Percentiles rank a stretch among this genome's conserved stretches.
Conservation (phyloP, 2,797 vertebrate species). For the Acestrorhynchus altus region DNA sequence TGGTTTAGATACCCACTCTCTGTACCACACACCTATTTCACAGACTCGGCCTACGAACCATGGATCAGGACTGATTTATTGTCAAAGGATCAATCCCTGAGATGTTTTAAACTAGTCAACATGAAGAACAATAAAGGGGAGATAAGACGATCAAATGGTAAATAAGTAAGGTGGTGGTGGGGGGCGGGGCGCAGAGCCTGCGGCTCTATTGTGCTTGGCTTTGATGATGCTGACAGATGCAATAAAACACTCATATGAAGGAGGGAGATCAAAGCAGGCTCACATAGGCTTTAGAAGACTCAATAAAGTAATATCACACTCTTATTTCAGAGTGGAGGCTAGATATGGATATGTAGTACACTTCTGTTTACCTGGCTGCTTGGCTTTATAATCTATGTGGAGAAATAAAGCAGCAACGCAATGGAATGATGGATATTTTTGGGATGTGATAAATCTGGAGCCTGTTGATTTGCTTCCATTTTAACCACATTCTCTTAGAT, state of each 20-base stretch:
- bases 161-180: slow-evolving; percentile 44
- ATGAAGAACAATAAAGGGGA: slow-evolving; percentile 45
- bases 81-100: slow-evolving; percentile 34
- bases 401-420: neutral
- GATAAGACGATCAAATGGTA: slow-evolving; percentile 57
- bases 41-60: slow-evolving; percentile 9
- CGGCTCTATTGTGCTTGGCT: slow-evolving; percentile 53
- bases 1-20: slow-evolving; percentile 11
- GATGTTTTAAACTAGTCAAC: slow-evolving; percentile 46
- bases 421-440: slow-evolving; percentile 11
- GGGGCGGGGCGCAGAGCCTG: slow-evolving; percentile 31
- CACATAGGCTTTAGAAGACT: slow-evolving; percentile 45
- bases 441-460: slow-evolving; percentile 17
- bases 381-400: slow-evolving; percentile 18
- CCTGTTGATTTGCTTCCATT: neutral
- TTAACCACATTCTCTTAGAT: neutral
- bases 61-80: slow-evolving; percentile 42
- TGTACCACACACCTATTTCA: neutral
- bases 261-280: slow-evolving; percentile 52
- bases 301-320: slow-evolving; percentile 41
- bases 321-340: slow-evolving; percentile 35
- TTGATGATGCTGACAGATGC: slow-evolving; percentile 58
- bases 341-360: slow-evolving; percentile 22
- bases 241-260: slow-evolving; percentile 58
- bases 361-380: neutral